A percentile compares a stretch with the other conserved stretches of the same genome.
Conservation (phyloP, 30 jellyfish, hydroid and myxozoan species). For the Aurelia sp. region DNA sequence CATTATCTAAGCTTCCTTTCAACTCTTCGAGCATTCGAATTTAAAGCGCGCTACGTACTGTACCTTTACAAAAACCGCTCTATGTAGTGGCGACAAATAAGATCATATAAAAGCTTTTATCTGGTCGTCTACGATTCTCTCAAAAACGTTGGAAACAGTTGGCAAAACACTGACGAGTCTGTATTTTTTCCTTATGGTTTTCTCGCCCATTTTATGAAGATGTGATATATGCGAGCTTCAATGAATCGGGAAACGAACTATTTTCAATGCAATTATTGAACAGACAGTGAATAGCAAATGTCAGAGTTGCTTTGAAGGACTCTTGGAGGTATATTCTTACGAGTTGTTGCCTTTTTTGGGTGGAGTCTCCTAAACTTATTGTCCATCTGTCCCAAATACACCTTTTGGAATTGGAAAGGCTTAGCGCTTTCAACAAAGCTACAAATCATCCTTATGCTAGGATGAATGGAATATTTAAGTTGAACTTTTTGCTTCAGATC, state of each 20-base stretch:
- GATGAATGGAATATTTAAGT: neutral
- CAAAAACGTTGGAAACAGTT: slow-evolving; percentile 6
- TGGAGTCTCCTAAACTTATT: neutral
- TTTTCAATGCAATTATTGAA: slow-evolving; percentile 3
- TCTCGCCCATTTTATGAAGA: neutral
- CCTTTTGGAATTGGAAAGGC: neutral
- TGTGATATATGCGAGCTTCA: neutral
- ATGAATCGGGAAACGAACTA: neutral
- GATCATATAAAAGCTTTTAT: neutral
- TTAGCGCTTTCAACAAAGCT: neutral
- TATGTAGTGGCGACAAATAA: neutral
- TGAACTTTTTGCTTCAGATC: neutral
- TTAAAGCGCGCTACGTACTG: slow-evolving; percentile 8
- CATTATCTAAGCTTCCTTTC: neutral
- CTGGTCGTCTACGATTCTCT: slow-evolving; percentile 8
- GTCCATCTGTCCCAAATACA: neutral
- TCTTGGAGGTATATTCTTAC: slow-evolving; percentile 1
- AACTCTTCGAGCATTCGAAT: slow-evolving; percentile 20
- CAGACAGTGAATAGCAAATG: neutral
- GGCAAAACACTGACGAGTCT: neutral
- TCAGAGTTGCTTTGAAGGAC: neutral
- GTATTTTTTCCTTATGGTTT: neutral
- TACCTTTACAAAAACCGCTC: neutral
- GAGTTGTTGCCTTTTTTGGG: slow-evolving; percentile 16
- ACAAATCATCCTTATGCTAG: neutral